Conservation (phyloP, 2,113 vertebrate species). For the Hirundichthys speculiger region DNA sequence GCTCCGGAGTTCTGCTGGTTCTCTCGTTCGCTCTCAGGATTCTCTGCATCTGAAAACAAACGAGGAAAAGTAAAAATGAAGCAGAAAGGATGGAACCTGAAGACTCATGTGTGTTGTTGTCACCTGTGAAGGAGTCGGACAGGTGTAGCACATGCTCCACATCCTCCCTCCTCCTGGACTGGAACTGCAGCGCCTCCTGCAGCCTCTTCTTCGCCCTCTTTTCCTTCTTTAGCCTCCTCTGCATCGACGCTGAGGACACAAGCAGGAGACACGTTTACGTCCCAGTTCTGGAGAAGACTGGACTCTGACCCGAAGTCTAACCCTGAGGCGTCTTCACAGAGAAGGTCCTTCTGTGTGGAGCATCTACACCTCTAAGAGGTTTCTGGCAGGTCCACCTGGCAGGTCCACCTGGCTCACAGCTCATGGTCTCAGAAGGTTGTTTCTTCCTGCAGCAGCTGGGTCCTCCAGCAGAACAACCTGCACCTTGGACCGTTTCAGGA, state of each 20-base stretch:
- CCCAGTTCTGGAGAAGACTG: too few relatives aligned
- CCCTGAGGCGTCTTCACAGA: too few relatives aligned
- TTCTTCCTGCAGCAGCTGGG: too few relatives aligned
- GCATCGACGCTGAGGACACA: constrained; percentile 77
- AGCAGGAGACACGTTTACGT: background rate
- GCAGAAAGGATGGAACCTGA: background rate
- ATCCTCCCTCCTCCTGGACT: constrained; percentile 89
- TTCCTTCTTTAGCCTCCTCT: constrained; percentile 78
- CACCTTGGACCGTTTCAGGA: too few relatives aligned
- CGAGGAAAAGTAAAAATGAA: too few relatives aligned
- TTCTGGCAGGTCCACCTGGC: too few relatives aligned
- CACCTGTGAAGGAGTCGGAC: constrained; percentile 9
- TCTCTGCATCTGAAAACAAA: constrained; percentile 83
- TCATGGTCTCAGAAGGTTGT: too few relatives aligned
- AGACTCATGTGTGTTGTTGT: background rate
- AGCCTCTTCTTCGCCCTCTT: constrained; percentile 94
- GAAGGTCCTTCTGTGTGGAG: too few relatives aligned
- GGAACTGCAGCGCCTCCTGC: constrained; percentile 86
- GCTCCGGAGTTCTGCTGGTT: constrained; percentile 85
- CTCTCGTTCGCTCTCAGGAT: constrained; percentile 87
- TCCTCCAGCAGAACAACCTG: too few relatives aligned
- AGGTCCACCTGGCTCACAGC: too few relatives aligned
- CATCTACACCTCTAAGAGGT: too few relatives aligned
- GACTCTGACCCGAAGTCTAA: too few relatives aligned
- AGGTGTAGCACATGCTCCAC: constrained; percentile 68